phyloP scores from a whole-genome alignment of 2,888 invertebrate species.

The Nomada fucata region DNA sequence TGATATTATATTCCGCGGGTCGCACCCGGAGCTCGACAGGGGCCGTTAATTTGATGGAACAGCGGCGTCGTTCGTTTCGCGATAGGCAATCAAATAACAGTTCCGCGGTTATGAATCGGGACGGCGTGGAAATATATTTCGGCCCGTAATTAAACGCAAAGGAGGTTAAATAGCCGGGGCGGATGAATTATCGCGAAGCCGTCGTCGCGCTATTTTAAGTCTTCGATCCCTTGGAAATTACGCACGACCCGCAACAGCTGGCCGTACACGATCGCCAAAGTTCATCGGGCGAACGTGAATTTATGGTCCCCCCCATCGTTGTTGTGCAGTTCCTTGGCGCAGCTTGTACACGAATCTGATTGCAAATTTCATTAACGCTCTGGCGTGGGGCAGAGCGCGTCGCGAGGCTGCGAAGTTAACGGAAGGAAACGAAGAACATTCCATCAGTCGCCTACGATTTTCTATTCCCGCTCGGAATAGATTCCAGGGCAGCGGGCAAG shows the following conservation, averaged over 20 bases:
- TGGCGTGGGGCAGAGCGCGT: not conserved
- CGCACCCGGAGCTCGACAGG: too few species aligned
- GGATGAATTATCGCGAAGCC: conserved; percentile 35
- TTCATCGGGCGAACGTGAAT: conserved; percentile 30
- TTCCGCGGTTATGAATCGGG: conserved; percentile 23
- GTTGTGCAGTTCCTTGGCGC: not conserved
- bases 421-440: not conserved
- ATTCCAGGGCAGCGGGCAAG: not conserved
- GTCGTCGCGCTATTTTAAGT: conserved; percentile 31
- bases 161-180: conserved; percentile 18
- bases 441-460: not conserved
- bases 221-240: conserved; percentile 28
- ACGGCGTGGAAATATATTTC: conserved; percentile 30
- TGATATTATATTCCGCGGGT: not conserved
- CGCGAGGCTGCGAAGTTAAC: not conserved
- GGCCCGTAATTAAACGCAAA: conserved; percentile 47
- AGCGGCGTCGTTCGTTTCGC: not conserved
- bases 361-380: conserved; percentile 21
- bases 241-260: conserved; percentile 28
- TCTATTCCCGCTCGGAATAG: not conserved
- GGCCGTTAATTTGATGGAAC: not conserved
- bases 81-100: conserved; percentile 6
- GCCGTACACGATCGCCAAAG: conserved; percentile 22
- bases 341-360: not conserved
- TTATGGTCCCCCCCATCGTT: conserved; percentile 13